Base-by-base conservation (phyloP, 2,113 vertebrate genomes). In the Corvus cornix region DNA sequence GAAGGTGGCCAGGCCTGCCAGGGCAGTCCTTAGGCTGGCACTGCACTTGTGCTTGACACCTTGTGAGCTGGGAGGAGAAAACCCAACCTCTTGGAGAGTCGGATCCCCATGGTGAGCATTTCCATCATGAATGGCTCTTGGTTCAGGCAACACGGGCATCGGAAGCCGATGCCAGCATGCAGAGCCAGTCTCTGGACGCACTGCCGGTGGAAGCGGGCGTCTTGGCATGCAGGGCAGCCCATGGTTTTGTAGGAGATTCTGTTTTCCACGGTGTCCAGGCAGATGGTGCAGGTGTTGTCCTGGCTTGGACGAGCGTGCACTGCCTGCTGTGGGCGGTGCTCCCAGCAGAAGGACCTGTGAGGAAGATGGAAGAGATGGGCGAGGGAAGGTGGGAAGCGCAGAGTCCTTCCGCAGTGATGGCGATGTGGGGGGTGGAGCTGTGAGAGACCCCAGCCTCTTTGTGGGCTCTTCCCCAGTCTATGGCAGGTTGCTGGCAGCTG, bases 1-100 rank as follows among this genome's bases (percentile, higher is more conserved):
- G 46, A 18, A 27, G 14, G 18, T 0, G 12, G 14, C 21, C n/a
- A 20, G 26, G 46, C n/a, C 41, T 80, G 67, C 15, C 0, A 0
- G 27, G 27, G 22, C 53, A 14, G 24, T 39, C 13, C 4, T 11
- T 30, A 17, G 43, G 13, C 28, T 16, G 30, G 28, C 44, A 5
- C 6, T 7, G 30, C 2, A 2, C 21, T 66, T 20, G 28, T 16
- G 52, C 20, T 30, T 31, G 67, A 5, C 0, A 2, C 16, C 18
- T 49, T 33, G 21, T 24, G n/a, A 62, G 13, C 2, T 43, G 48
- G n/a, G 41, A 37, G 26, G 60, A 62, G 68, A 17, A 60, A 62
- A 16, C 1, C 11, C 22, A 49, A 81, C 60, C 68, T 92, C 37
- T 75, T 76, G 24, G 33, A n/a, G 48, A 69, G 15, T 22, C 53